Evolutionary conservation across 2,888 invertebrate genomes (phyloP).

Genomic region (Trachelus troglodyta): DNA sequence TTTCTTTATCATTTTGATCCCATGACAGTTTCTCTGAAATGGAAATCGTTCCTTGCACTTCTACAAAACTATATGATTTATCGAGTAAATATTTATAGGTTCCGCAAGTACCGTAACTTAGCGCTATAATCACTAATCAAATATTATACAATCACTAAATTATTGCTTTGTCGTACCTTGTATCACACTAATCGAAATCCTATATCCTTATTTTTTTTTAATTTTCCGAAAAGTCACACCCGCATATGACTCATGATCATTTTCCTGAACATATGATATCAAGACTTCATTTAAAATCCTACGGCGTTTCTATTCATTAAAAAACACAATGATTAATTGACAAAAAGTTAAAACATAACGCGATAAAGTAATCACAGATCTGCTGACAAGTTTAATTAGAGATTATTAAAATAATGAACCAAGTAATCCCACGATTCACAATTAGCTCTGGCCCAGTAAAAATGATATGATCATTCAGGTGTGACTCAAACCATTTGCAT

Average conservation of each 20-base stretch:
- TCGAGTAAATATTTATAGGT: conserved; percentile 61
- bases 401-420: background rate
- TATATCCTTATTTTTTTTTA: conserved; percentile 42
- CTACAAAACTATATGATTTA: conserved; percentile 65
- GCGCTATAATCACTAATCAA: conserved; percentile 60
- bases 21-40: conserved; percentile 37
- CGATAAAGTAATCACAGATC: conserved; percentile 7
- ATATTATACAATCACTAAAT: conserved; percentile 66
- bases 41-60: conserved; percentile 50
- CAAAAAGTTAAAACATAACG: conserved; percentile 5
- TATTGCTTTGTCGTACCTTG: conserved; percentile 66
- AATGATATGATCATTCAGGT: conserved; percentile 41
- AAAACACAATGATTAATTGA: conserved; percentile 24
- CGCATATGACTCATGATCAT: background rate
- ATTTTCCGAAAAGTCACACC: conserved; percentile 30
- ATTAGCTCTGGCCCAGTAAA: conserved; percentile 6
- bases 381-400: background rate
- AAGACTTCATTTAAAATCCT: background rate
- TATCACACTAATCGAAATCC: conserved; percentile 65
- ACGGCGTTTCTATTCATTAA: conserved; percentile 35
- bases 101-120: conserved; percentile 62
- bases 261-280: background rate
- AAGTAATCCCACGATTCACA: background rate
- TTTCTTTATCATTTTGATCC: conserved; percentile 18
- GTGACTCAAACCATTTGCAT: conserved; percentile 39